Base-by-base conservation (phyloP, 2,888 invertebrate genomes). In the Chrysolina americana region DNA sequence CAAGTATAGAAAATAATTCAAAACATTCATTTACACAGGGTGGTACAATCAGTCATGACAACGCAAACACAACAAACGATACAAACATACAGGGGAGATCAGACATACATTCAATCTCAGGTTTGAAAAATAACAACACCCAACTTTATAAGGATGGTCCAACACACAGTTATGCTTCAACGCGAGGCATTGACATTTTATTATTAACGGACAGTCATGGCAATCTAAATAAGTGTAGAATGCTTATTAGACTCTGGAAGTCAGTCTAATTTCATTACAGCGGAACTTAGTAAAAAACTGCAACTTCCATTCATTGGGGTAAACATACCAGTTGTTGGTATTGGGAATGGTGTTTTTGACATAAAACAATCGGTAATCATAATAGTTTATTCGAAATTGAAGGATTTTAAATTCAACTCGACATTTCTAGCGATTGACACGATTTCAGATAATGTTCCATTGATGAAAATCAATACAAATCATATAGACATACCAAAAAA, bases 201-300 rank as follows among this genome's bases (percentile, higher is more conserved):
- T n/a, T n/a, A n/a, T n/a, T 71, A 5, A 4, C n/a, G 23, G 65
- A 53, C n/a, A 41, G n/a, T 21, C 2, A 53, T 10, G 71, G 71
- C 8, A 23, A 28, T 5, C 53, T 47, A 41, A 41, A 47, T 53
- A 8, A 13, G 36, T 36, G 50, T 17, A 73, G 72, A 28, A 56
- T 70, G 15, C 48, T 74, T 10, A n/a, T 64, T 73, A 21, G 73
- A 73, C 41, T 63, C n/a, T n/a, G 75, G 53, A 71, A 64, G 50
- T 41, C 66, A 44, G 71, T 17, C 62, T 11, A 70, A 70, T 47
- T 70, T 68, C 10, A 56, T 56, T 6, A 21, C 13, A 9, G 8
- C 1, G 53, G 53, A 56, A 9, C 36, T 68, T 17, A 13, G 13
- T 13, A 10, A 65, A 21, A 41, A 65, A n/a, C 21, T 56, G 21